Conservation (phyloP, 1,140 invertebrate species). For the Lepidostoma basale region DNA sequence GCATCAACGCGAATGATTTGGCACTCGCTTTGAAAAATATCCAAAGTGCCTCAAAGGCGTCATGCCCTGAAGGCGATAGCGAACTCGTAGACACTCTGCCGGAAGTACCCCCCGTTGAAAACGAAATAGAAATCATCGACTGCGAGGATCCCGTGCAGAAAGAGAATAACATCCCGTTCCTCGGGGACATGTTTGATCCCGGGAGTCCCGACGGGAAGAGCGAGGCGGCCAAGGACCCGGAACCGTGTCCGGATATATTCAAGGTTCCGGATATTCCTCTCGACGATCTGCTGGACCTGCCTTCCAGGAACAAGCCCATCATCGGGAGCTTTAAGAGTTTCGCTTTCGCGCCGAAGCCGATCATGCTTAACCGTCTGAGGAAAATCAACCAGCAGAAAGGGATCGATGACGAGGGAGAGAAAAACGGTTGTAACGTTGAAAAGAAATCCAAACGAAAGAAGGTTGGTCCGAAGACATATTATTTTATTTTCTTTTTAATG, state of each 20-base stretch:
- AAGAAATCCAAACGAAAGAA: slow-evolving; percentile 6
- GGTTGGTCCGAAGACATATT: slow-evolving; percentile 14
- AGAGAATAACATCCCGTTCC: slow-evolving; percentile 53
- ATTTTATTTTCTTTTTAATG: neutral
- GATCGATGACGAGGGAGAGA: neutral
- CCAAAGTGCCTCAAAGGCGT: slow-evolving; percentile 13
- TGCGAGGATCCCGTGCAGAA: neutral
- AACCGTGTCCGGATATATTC: neutral
- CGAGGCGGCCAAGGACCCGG: neutral
- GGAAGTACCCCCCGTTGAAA: neutral
- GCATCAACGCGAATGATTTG: slow-evolving; percentile 37
- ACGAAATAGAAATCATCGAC: neutral
- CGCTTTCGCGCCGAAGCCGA: slow-evolving; percentile 57
- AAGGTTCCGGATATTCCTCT: slow-evolving; percentile 3
- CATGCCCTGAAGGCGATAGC: neutral
- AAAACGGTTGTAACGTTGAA: neutral
- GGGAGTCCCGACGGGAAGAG: slow-evolving; percentile 46
- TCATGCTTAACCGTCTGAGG: slow-evolving; percentile 54
- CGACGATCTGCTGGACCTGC: slow-evolving; percentile 29
- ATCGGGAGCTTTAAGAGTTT: slow-evolving; percentile 57
- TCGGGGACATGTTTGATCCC: slow-evolving; percentile 60
- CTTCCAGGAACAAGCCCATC: neutral
- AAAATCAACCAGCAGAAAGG: slow-evolving; percentile 16
- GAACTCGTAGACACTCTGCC: neutral
- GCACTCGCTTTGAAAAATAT: slow-evolving; percentile 34